Conservation (phyloP, 2,888 invertebrate species). For the Ephialtes manifestator region DNA sequence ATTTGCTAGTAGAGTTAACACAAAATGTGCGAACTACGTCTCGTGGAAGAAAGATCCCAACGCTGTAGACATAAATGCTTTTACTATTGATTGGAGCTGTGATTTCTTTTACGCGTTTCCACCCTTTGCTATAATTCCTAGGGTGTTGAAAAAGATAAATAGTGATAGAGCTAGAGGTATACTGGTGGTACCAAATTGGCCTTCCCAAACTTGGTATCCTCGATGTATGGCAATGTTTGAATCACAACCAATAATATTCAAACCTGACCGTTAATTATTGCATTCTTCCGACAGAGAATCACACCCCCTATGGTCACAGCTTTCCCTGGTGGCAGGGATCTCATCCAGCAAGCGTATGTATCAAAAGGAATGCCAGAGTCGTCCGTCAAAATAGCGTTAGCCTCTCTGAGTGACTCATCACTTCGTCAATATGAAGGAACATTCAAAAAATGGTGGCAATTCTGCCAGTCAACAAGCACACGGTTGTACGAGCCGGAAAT, state of each 20-base stretch:
- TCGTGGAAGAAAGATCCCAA: slow-evolving; percentile 62
- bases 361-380: slow-evolving; percentile 50
- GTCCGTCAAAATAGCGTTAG: slow-evolving; percentile 18
- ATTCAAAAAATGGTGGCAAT: slow-evolving; percentile 53
- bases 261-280: slow-evolving; percentile 31
- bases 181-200: slow-evolving; percentile 36
- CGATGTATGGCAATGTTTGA: slow-evolving; percentile 44
- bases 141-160: slow-evolving; percentile 39
- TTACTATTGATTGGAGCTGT: slow-evolving; percentile 57
- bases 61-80: slow-evolving; percentile 57
- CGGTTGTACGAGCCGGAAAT: slow-evolving; percentile 33
- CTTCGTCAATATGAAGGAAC: slow-evolving; percentile 55
- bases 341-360: slow-evolving; percentile 51
- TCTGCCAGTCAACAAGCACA: slow-evolving; percentile 44
- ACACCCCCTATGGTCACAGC: slow-evolving; percentile 50
- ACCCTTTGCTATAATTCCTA: slow-evolving; percentile 48
- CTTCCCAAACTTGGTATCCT: slow-evolving; percentile 39
- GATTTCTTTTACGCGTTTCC: slow-evolving; percentile 69
- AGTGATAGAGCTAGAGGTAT: slow-evolving; percentile 36
- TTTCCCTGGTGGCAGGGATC: slow-evolving; percentile 58
- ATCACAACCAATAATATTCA: slow-evolving; percentile 39
- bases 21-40: slow-evolving; percentile 53
- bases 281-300: slow-evolving; percentile 39
- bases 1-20: slow-evolving; percentile 55
- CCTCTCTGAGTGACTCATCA: slow-evolving; percentile 50